Evolutionary conservation across 1,140 invertebrate genomes (phyloP), one percentile per base, ranked within the genome.

Genomic region (Anoplophora glabripennis): DNA sequence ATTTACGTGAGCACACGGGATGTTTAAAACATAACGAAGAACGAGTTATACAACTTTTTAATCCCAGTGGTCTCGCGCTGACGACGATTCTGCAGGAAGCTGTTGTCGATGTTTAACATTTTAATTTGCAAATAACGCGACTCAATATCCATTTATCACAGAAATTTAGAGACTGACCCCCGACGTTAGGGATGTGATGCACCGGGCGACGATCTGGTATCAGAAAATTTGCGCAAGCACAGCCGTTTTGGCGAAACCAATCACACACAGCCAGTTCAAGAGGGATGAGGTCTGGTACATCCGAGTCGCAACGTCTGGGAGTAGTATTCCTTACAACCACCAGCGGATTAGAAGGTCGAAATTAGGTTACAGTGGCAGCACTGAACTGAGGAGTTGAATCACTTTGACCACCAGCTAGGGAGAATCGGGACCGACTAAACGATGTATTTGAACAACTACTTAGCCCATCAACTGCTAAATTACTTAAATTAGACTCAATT

Each of bases 11-110:
- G 3, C 2, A 28, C 21, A 28, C 21, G 21, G 5, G 21, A 5
- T 34, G 66, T 72, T 80, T 90, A 90, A 78, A 90, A 90, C 77
- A 90, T 85, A 51, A 90, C 88, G 75, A 90, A 90, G 78, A 90
- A 90, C 49, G 87, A 89, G 77, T 90, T 90, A 77, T 90, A 90
- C 73, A 90, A 77, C 78, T 90, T 89, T 77, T 90, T 90, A 67
- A 90, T 89, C 40, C 88, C 88, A 18, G 88, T 89, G 35, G 87
- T 88, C 74, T 90, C 88, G 66, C 87, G 79, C 75, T 89, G 88
- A 73, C 88, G 83, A 73, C 89, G 88, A 74, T 86, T 87, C 77
- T 88, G 86, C 45, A 89, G 81, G 68, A 89, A 82, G 73, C 84
- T 83, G 70, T 85, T 85, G 76, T 86, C 82, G 67, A 85, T 83